Evolutionary conservation across 2,888 invertebrate species (phyloP), one percentile per base, ranked within the genome.

Genomic region (Bellardia bayeri): DNA sequence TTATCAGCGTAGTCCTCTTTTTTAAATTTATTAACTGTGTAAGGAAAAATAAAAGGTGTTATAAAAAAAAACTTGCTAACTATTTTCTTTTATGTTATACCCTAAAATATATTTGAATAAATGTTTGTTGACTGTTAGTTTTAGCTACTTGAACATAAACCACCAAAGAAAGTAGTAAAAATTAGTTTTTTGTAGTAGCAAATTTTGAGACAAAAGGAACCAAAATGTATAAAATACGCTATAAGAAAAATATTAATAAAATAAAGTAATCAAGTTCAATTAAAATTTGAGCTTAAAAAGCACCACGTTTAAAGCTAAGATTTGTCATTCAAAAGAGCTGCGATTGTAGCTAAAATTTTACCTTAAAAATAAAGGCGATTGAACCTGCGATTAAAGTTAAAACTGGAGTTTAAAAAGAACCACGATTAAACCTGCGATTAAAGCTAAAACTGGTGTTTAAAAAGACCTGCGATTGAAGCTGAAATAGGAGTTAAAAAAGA

Each of bases 111-210:
- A 45, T 56, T 66, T 45, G 45, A 74, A 56, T 81, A 81, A 81
- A 64, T 81, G 66, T 74, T 74, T 74, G 74, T 68, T 82, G 82
- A 23, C 74, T 68, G 74, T 82, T 82, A 68, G 56, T 74, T n/a
- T 40, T 42, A 82, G 75, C 76, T 78, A 76, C 72, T 85, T 78
- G 76, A 76, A 64, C 42, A 76, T 71, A 81, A 79, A 74, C 80
- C 72, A 78, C 82, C 74, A 30, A 68, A 56, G 66, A 23, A 42
- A 58, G 42, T 33, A 54, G 49, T 64, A 81, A 72, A 81, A 42
- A 72, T 40, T 9, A 54, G 64, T 79, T 30, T 30, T 13, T 9
- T 13, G 37, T 8, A 0, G 0, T 11, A 30, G 11, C 13, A 71
- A 7, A 33, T 66, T 71, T 54, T 3, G 37, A 37, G 6, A 37